Conservation (phyloP, 2,797 vertebrate species). For the Oreortyx pictus region DNA sequence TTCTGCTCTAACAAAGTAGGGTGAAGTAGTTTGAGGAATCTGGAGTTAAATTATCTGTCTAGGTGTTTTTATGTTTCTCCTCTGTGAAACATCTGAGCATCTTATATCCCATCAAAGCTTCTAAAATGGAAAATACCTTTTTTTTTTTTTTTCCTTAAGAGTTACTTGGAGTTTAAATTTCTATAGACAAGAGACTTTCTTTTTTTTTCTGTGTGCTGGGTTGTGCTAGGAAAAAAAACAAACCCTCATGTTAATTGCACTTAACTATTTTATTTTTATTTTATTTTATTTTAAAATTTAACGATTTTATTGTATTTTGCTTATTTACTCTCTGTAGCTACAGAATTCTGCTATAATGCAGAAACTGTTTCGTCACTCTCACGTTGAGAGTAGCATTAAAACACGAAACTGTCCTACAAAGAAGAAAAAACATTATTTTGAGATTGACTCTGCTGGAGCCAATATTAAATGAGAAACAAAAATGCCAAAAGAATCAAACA, state of each 20-base stretch:
- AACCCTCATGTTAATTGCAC: neutral
- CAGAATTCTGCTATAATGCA: neutral
- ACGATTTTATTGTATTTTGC: too few relatives aligned
- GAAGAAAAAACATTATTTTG: neutral
- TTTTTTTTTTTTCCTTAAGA: neutral
- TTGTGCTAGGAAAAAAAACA: neutral
- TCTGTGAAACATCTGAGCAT: slow-evolving; percentile 2
- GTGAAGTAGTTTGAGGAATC: neutral
- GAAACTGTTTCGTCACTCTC: neutral
- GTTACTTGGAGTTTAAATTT: neutral
- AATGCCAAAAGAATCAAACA: neutral
- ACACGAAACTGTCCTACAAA: neutral
- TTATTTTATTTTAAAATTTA: too few relatives aligned
- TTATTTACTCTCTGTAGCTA: slow-evolving; percentile 1
- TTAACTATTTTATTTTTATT: too few relatives aligned
- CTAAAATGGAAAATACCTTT: neutral
- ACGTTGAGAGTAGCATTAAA: neutral
- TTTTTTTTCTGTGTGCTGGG: slow-evolving; percentile 23
- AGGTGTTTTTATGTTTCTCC: neutral
- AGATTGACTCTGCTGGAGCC: neutral
- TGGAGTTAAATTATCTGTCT: slow-evolving; percentile 1
- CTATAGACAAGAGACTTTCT: neutral
- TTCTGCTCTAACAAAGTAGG: neutral
- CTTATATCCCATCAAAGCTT: slow-evolving; percentile 13
- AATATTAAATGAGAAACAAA: slow-evolving; percentile 22